Evolutionary conservation across 2,113 vertebrate species (phyloP), one percentile per base, ranked within the genome.

Genomic region (Crotophaga sulcirostris): DNA sequence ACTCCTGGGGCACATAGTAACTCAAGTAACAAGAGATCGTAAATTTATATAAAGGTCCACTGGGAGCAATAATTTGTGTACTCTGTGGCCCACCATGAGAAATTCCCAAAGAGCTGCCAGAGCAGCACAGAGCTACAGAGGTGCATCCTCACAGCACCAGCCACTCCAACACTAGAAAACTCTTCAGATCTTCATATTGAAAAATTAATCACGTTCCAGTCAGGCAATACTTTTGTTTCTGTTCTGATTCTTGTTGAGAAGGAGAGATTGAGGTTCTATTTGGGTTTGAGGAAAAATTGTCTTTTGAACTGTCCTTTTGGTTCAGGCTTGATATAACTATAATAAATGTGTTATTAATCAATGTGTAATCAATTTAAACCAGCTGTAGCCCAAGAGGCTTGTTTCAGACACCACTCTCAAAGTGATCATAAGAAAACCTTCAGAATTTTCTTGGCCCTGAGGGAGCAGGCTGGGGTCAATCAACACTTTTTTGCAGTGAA

Each of bases 81-180:
- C 11, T 55, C 8, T 63, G 19, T 79, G 44, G 47, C 47, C 7
- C 6, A 42, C 7, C 16, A 4, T 20, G 7, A 72, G 58, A 76
- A 86, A 68, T n/a, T 7, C 4, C 19, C 6, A 25, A 11, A 78
- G 16, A 31, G 16, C 24, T 74, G 17, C n/a, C 20, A 84, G 36
- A 82, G 11, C 20, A 66, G 45, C 74, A 44, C 3, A 24, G 40
- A 68, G 23, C 7, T 69, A 13, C 21, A 40, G 33, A 56, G 33
- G 11, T 0, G 0, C 7, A 52, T 52, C 15, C 31, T 59, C 0
- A 1, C 8, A 49, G 20, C 34, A 76, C 33, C 36, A n/a, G 14
- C 2, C 7, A n/a, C 6, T 70, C 13, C 5, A 16, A n/a, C 10
- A 59, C 9, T 0, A 2, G 11, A 75, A 88, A 29, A 42, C 3